Evolutionary conservation across 2,113 vertebrate species (phyloP).

Genomic region (Sorex fumeus): DNA sequence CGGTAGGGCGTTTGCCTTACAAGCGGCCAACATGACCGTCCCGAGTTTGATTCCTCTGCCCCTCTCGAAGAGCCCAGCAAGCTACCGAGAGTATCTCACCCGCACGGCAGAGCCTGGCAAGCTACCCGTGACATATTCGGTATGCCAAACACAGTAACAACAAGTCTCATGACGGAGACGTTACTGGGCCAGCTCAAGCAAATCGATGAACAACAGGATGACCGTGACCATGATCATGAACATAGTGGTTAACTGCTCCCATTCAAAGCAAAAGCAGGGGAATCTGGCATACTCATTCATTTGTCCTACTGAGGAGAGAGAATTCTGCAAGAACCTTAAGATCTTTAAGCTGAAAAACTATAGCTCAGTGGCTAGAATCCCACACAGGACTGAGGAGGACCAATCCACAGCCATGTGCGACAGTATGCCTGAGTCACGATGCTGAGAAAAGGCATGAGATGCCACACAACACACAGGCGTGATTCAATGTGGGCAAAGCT

Average conservation of each 20-base stretch:
- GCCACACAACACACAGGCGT: not conserved
- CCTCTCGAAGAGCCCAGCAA: no score
- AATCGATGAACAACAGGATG: no score
- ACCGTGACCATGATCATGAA: no score
- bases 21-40: no score
- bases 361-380: not conserved
- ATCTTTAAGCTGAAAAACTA: not conserved
- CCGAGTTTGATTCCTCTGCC: no score
- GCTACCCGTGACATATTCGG: no score
- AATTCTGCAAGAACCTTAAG: not conserved
- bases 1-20: no score
- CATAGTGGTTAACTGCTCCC: not conserved
- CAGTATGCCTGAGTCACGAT: not conserved
- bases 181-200: no score
- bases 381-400: not conserved
- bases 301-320: not conserved
- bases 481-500: not conserved
- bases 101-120: no score
- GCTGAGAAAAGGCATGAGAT: not conserved
- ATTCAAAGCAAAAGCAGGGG: slow-evolving; percentile 42
- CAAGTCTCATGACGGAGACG: no score
- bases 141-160: no score
- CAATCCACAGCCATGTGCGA: not conserved
- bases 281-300: not conserved
- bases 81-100: no score